Percentiles rank a stretch among this genome's conserved stretches.
Evolutionary conservation across 2,888 invertebrate genomes (phyloP).

Genomic region (Ypsolopha sequella): DNA sequence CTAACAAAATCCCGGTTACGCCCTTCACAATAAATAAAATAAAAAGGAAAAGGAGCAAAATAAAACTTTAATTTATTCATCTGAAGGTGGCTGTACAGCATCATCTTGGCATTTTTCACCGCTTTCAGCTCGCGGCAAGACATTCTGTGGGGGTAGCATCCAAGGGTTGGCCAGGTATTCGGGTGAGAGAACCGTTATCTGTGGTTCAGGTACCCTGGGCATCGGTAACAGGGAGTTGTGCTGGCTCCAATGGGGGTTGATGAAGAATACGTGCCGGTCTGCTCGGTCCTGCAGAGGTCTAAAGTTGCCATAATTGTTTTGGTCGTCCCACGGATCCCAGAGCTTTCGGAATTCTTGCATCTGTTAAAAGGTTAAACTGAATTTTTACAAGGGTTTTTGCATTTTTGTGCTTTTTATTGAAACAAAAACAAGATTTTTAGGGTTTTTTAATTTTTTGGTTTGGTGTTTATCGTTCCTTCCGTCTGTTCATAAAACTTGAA

Average conservation of each 20-base stretch:
- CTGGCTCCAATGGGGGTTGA: constrained; percentile 61
- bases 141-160: constrained; percentile 47
- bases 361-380: constrained; percentile 26
- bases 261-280: constrained; percentile 60
- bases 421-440: not conserved
- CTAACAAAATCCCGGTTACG: too few relatives aligned
- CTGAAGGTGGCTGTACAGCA: too few relatives aligned
- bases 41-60: too few relatives aligned
- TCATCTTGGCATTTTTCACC: too few relatives aligned
- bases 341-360: constrained; percentile 67
- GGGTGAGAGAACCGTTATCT: constrained; percentile 42
- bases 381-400: not conserved
- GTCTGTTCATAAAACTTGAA: not conserved
- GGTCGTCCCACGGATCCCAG: constrained; percentile 60
- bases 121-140: constrained; percentile 4
- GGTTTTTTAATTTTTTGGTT: not conserved
- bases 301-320: constrained; percentile 57
- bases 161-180: constrained; percentile 33
- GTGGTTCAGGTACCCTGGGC: constrained; percentile 39
- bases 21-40: too few relatives aligned
- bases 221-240: constrained; percentile 62
- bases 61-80: too few relatives aligned
- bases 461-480: not conserved
- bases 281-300: constrained; percentile 54
- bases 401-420: not conserved